Evolutionary conservation across 2,888 invertebrate species (phyloP), one percentile per base, ranked within the genome.

Genomic region (Cataglyphis altisquamis): DNA sequence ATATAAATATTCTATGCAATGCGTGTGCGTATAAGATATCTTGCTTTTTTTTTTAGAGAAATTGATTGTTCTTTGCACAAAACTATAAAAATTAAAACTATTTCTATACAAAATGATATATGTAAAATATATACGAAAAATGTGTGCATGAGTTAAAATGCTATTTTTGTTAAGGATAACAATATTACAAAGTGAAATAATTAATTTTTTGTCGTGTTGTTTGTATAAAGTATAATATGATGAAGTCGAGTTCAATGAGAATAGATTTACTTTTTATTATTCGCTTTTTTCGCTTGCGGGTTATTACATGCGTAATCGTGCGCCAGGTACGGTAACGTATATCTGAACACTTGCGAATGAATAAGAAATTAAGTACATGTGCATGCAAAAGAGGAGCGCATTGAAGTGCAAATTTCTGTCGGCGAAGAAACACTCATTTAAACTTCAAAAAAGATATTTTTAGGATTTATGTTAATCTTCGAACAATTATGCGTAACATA

Each of bases 341-440:
- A 72, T 41, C 21, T 32, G 21, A 25, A 18, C 45, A 45, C 57
- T 60, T 72, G 45, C 36, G 78, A 80, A 80, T 80, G 78, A 70
- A 80, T 80, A 80, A 80, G 72, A 80, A 80, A 80, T 80, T 72
- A 80, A 72, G 60, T 72, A 60, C 72, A 45, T 60, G 78, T 72
- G 72, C 29, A 80, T 80, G 78, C 78, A 72, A 72, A 80, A 72
- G 78, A 45, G 72, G 60, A 70, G 0, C 60, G 18, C 78, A 80
- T 80, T 80, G 72, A 80, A 12, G 78, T 80, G 78, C 72, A 80
- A 80, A 80, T 80, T 80, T 64, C 21, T 70, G 57, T 60, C 18
- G 4, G 45, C 32, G 12, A 60, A 21, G 45, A 72, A 80, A 72
- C 78, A 80, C 45, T 41, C 57, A 68, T 70, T 78, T 70, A 68